Evolutionary conservation across 2,888 invertebrate species (phyloP), one percentile per base, ranked within the genome.

Genomic region (Protodeltote pygarga): DNA sequence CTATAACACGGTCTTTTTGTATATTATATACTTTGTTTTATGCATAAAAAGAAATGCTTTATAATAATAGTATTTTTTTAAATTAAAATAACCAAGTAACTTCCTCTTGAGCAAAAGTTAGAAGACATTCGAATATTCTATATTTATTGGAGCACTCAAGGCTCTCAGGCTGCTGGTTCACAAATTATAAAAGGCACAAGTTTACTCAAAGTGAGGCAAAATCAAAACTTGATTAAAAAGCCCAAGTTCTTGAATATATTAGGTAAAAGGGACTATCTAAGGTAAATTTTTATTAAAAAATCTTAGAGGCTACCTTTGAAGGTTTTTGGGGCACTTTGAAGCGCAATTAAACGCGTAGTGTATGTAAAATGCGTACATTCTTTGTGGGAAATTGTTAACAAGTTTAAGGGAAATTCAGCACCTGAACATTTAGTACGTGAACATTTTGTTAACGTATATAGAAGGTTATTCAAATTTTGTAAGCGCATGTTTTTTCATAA

Each of bases 161-260:
- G 29, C 25, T 41, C 40, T 47, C 41, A 58, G 27, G 33, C 19
- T 33, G 57, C 40, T 61, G 45, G 54, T 15, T 33, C 28, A 31
- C 24, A 54, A 19, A 50, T 59, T 54, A 59, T 20, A 40, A 11
- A 14, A 34, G 23, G 27, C 33, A 38, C 32, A 59, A 64, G 35
- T 63, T 59, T 48, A 39, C 21, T 29, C 27, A 35, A 63, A 42
- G 27, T 31, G 24, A 57, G 15, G 35, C 35, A 8, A 59, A 57
- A 59, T 48, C 57, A 64, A 59, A 59, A 63, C 28, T 48, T 63
- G 49, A 59, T 59, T 64, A 59, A 59, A 62, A 57, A 59, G 10
- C 39, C 48, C 37, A 20, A 57, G 42, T 57, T 44, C 23, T 24
- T 42, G 38, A 40, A 44, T 44, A 48, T 55, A 42, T 46, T 46